phyloP scores from a whole-genome alignment of 2,888 invertebrate species.

The Rutpela maculata region DNA sequence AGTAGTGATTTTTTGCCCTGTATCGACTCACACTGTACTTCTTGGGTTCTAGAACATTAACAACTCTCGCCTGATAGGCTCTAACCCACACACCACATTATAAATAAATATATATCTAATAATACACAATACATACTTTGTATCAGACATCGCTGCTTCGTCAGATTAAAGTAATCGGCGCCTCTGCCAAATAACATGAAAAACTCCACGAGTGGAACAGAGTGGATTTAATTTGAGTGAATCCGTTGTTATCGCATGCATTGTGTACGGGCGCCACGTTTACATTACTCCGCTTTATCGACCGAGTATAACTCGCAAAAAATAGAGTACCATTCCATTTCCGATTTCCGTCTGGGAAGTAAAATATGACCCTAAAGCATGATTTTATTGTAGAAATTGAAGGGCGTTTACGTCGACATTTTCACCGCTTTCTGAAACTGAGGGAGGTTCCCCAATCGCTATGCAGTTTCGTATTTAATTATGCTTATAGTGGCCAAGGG shows the following conservation, averaged over 20 bases:
- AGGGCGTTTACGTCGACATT: background rate
- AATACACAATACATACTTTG: too few species aligned
- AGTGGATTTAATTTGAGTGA: background rate
- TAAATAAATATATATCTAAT: too few species aligned
- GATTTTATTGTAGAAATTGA: background rate
- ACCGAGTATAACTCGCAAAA: background rate
- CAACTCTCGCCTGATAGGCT: too few species aligned
- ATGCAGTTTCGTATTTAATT: background rate
- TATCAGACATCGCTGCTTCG: too few species aligned
- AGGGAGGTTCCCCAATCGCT: background rate
- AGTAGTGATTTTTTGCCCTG: too few species aligned
- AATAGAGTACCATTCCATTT: background rate
- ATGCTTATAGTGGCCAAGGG: background rate
- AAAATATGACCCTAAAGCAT: background rate
- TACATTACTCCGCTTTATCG: background rate
- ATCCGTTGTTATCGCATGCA: background rate
- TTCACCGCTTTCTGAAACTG: background rate
- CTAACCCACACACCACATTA: too few species aligned
- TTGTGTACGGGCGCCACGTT: background rate
- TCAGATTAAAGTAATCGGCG: too few species aligned
- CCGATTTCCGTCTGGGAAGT: constrained; percentile 1
- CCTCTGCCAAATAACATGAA: background rate
- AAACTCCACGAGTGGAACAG: background rate
- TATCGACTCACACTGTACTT: too few species aligned
- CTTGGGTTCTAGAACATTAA: too few species aligned